A percentile compares a stretch with the other conserved stretches of the same genome.
Evolutionary conservation across 2,113 vertebrate genomes (phyloP).

Genomic region (Semnornis frantzii): DNA sequence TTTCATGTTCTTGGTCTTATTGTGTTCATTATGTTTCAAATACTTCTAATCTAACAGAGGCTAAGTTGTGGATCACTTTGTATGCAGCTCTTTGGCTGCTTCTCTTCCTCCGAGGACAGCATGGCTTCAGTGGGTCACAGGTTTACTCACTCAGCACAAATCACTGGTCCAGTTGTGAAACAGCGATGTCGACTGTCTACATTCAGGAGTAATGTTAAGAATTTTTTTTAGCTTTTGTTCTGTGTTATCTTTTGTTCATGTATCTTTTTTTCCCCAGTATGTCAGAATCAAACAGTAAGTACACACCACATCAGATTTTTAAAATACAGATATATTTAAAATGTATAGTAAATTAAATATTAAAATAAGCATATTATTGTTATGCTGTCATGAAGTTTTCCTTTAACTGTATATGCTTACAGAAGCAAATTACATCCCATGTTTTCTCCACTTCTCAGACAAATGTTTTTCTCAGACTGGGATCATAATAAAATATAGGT

Average conservation of each 20-base stretch:
- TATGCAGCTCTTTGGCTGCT: background rate
- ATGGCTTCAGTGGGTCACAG: background rate
- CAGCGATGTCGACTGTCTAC: background rate
- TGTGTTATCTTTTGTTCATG: background rate
- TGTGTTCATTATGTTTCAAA: too few relatives aligned
- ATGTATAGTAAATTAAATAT: background rate
- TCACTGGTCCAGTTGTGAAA: background rate
- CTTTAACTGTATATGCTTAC: background rate
- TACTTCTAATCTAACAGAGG: too few relatives aligned
- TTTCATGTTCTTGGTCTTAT: background rate
- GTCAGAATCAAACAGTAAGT: background rate
- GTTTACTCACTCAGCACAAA: constrained; percentile 1
- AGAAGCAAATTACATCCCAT: background rate
- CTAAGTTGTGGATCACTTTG: background rate
- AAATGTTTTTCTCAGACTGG: background rate
- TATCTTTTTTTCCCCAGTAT: background rate
- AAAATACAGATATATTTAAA: background rate
- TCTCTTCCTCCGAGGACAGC: background rate
- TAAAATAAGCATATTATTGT: background rate
- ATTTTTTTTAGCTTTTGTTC: background rate
- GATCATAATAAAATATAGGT: background rate
- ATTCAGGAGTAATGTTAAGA: background rate
- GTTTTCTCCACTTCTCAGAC: background rate
- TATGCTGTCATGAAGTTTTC: background rate
- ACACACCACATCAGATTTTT: background rate